phyloP scores from a whole-genome alignment of 2,888 invertebrate species.

The Drosophila cognata region DNA sequence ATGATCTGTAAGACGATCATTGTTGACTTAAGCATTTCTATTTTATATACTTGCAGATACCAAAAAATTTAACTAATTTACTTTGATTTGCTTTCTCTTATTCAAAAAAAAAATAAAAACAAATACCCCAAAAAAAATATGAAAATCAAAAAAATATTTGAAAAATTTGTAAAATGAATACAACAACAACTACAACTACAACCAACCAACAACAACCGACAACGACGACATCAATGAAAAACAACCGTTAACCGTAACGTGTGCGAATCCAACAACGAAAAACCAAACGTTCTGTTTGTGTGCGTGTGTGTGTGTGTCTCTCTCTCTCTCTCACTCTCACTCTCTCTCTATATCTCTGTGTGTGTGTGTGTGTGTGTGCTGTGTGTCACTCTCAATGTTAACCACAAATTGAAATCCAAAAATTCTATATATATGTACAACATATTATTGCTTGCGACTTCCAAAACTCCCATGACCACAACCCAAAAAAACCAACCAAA shows the following conservation, averaged over 20 bases:
- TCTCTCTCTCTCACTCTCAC: conserved; percentile 37
- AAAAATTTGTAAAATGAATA: conserved; percentile 44
- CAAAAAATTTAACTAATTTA: conserved; percentile 83
- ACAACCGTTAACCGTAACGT: conserved; percentile 49
- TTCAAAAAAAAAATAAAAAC: conserved; percentile 74
- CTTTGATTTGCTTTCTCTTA: conserved; percentile 84
- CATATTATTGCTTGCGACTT: conserved; percentile 72
- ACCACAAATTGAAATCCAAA: conserved; percentile 51
- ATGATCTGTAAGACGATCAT: conserved; percentile 72
- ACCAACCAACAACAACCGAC: conserved; percentile 34
- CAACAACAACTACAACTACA: conserved; percentile 31
- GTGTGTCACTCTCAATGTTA: conserved; percentile 48
- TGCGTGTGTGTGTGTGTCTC: conserved; percentile 29
- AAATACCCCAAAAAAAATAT: conserved; percentile 44
- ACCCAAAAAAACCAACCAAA: conserved; percentile 49
- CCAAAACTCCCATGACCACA: conserved; percentile 48
- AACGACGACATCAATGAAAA: conserved; percentile 21
- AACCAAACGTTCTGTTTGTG: conserved; percentile 63
- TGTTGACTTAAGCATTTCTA: conserved; percentile 81
- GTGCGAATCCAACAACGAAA: conserved; percentile 33
- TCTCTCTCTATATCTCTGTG: conserved; percentile 16
- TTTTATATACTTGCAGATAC: conserved; percentile 81
- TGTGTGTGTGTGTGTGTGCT: conserved; percentile 32
- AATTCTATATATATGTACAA: conserved; percentile 72
- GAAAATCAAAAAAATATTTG: conserved; percentile 26